Base-by-base conservation (phyloP, 2,797 vertebrate species). In the Phrynocephalus vlangalii region DNA sequence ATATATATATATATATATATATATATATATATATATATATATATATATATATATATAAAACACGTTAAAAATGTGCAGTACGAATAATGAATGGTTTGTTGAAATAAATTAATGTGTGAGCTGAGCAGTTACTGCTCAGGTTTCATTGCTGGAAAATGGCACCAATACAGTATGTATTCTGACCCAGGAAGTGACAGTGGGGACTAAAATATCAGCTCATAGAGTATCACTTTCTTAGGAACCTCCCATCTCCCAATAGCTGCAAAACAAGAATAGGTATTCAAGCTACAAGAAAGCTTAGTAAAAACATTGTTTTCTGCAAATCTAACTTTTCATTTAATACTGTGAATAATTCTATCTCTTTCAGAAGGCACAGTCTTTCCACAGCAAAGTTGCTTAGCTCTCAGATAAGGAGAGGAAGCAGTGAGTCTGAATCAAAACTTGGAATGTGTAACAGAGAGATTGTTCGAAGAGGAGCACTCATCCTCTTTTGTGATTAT, bases 401-500 rank as follows among this genome's bases (percentile, higher is more conserved):
- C 72, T 98, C 98, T 86, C 98, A 98, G 89, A 93, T 97, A 15
- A 96, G 97, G 50, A 97, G 95, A 56, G 98, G 98, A 80, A 97
- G 95, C 0, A 97, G 97, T 30, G 97, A 96, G 50, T 94, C 94
- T 0, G 97, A 97, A 83, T 96, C 96, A 16, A 97, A 92, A 30
- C 96, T 97, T 71, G 97, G 98, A 30, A 96, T 98, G 97, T 98
- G 98, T 94, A 99, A 98, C 92, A 95, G 97, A 92, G 99, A 99
- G 94, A 98, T 99, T 4, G 99, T 99, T 16, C 98, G 98, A 91
- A 96, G 98, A 92, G 99, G 99, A 66, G 98, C 98, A 0, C 98
- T 99, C 71, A 98, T 99, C 90, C 97, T 99, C 92, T 99, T 99
- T 95, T 99, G 99, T 92, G 99, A 99, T 94, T 99, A 99, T 15